A percentile compares a stretch with the other conserved stretches of the same genome.
Conservation (phyloP, 2,888 invertebrate genomes). For the Dryadula phaetusa region DNA sequence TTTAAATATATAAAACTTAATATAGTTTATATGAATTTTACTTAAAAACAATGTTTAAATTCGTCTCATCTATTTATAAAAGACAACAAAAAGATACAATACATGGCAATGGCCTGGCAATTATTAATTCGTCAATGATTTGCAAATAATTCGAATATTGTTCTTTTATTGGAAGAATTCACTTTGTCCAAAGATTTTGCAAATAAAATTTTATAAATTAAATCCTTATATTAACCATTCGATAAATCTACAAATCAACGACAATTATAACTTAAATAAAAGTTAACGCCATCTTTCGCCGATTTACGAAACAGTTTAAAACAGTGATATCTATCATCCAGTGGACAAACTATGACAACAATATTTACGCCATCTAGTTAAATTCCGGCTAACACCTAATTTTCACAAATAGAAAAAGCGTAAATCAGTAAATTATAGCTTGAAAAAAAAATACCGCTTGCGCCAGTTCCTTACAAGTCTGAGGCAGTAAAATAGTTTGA, state of each 20-base stretch:
- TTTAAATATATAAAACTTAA: neutral
- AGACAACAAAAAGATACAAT: slow-evolving; percentile 4
- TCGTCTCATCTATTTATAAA: neutral
- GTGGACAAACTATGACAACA: neutral
- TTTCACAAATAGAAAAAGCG: no score
- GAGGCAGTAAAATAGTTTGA: no score
- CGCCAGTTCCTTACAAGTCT: no score
- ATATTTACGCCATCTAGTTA: slow-evolving; percentile 52
- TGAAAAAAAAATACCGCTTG: no score
- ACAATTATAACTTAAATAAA: neutral
- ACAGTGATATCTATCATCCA: neutral
- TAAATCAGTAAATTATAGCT: no score
- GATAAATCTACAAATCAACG: neutral
- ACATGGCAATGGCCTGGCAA: neutral
- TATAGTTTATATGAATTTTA: neutral
- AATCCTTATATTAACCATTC: no score
- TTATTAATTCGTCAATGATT: neutral
- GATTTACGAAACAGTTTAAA: neutral
- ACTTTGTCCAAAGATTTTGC: no score
- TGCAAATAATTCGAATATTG: neutral
- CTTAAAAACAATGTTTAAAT: neutral
- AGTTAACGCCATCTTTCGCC: slow-evolving; percentile 29
- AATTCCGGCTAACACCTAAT: no score
- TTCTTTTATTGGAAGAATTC: no score
- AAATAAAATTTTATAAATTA: no score